A percentile compares a stretch with the other conserved stretches of the same genome.
Conservation (phyloP, 2,888 invertebrate genomes). For the Caenorhabditis macrosperma region DNA sequence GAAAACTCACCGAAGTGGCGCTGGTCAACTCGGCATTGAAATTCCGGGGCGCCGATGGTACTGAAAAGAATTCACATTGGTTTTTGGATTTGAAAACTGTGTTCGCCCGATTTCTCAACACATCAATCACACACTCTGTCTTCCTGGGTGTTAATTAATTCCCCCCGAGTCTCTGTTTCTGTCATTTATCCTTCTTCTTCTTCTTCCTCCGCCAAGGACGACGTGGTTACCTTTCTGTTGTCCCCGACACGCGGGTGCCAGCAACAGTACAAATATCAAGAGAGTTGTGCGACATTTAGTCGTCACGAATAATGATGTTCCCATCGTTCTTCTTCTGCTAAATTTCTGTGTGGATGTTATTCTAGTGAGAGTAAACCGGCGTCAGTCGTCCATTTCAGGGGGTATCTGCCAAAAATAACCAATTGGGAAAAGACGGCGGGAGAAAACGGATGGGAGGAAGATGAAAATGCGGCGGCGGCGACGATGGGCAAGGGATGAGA, state of each 20-base stretch:
- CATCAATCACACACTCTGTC: conserved; percentile 35
- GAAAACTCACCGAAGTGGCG: conserved; percentile 89
- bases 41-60: conserved; percentile 96
- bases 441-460: conserved; percentile 1
- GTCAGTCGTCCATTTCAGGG: conserved; percentile 57
- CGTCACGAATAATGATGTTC: conserved; percentile 25
- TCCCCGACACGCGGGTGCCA: conserved; percentile 46
- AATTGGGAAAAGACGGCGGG: conserved; percentile 26
- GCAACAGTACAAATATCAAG: conserved; percentile 41
- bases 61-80: conserved; percentile 83
- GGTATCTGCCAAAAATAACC: conserved; percentile 41
- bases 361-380: neutral
- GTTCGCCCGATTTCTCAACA: conserved; percentile 9
- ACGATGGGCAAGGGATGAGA: conserved; percentile 19
- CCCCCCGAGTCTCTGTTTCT: neutral
- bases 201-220: conserved; percentile 35
- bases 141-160: conserved; percentile 42
- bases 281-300: conserved; percentile 18
- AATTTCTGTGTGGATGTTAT: conserved; percentile 15
- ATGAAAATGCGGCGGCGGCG: neutral
- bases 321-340: conserved; percentile 36
- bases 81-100: neutral
- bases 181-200: neutral
- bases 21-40: conserved; percentile 91
- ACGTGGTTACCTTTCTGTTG: conserved; percentile 48